Conservation (phyloP, 2,113 vertebrate species). For the Grammomys surdaster region DNA sequence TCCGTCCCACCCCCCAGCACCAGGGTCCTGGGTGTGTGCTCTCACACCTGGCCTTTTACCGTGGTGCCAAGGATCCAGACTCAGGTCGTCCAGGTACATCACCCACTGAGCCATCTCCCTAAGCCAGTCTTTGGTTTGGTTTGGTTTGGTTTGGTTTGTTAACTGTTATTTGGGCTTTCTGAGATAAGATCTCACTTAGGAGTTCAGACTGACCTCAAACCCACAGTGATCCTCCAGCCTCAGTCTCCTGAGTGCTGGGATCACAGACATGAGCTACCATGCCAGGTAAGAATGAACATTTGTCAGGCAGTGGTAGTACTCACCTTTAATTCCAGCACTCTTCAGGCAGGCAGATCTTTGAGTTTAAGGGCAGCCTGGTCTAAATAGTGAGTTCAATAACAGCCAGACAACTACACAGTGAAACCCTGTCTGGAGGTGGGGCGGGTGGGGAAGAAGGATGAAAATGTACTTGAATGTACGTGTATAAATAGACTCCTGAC, state of each 20-base stretch:
- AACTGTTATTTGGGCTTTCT: neutral
- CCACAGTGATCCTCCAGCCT: neutral
- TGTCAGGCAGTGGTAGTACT: neutral
- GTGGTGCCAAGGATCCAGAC: neutral
- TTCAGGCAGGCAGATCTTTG: neutral
- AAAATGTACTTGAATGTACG: neutral
- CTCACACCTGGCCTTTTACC: neutral
- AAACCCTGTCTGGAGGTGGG: neutral
- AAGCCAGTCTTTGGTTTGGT: neutral
- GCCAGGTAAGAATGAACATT: neutral
- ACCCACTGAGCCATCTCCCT: neutral
- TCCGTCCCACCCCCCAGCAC: neutral
- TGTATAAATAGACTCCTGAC: neutral
- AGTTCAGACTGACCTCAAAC: neutral
- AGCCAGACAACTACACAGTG: too few species aligned
- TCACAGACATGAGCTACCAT: neutral
- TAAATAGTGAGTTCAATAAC: neutral
- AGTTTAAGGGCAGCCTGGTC: neutral
- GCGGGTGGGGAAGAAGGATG: neutral
- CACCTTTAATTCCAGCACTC: neutral
- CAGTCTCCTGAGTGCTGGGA: neutral
- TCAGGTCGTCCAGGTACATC: neutral
- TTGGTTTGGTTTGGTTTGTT: neutral
- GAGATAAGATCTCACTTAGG: neutral
- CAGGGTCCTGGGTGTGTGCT: too few species aligned